phyloP scores from a whole-genome alignment of 35 echinoderm and acorn worm species.

The Heliocidaris tuberculata region DNA sequence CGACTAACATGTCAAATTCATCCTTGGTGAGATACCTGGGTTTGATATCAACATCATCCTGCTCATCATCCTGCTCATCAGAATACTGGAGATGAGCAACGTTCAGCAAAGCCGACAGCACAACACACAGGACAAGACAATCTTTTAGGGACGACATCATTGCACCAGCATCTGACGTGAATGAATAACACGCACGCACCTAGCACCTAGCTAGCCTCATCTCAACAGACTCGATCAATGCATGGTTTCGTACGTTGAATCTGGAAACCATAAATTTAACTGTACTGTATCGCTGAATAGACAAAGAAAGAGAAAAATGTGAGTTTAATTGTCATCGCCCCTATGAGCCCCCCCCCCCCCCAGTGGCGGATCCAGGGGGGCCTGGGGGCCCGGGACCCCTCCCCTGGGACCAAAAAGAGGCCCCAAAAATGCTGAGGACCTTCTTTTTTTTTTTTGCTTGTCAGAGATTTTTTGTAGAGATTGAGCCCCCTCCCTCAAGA shows the following conservation, averaged over 20 bases:
- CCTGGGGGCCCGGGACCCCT: no score
- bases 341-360: no score
- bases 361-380: no score
- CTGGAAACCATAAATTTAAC: no score
- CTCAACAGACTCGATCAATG: neutral
- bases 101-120: neutral
- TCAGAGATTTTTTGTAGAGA: no score
- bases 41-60: neutral
- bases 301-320: no score
- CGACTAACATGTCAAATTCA: neutral
- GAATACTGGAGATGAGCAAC: neutral
- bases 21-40: slow-evolving; percentile 10
- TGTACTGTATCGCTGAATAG: no score
- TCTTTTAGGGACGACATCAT: neutral
- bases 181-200: neutral
- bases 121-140: neutral
- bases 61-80: neutral
- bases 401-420: no score
- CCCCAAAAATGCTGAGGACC: no score
- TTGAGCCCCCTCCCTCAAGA: no score
- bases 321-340: no score
- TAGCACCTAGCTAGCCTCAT: neutral
- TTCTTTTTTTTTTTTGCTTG: no score
- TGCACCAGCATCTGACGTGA: neutral
- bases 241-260: neutral